Conservation (phyloP, 2,113 vertebrate genomes). For the Tetraodon nigroviridis region DNA sequence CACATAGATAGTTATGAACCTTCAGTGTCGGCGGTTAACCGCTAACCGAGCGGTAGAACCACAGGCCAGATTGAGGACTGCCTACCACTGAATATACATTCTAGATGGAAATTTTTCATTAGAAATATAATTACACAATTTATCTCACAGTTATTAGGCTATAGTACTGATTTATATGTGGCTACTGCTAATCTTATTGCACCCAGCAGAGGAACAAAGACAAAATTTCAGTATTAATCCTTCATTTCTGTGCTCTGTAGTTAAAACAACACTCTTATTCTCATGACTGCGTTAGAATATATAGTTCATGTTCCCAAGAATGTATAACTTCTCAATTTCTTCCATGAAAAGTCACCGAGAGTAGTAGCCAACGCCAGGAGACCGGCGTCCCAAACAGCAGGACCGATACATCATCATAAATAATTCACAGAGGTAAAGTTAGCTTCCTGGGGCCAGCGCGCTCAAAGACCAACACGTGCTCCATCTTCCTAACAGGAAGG, state of each 20-base stretch:
- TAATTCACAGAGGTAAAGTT: constrained; percentile 65
- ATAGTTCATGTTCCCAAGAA: constrained; percentile 5
- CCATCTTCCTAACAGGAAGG: constrained; percentile 63
- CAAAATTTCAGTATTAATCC: background rate
- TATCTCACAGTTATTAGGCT: too few relatives aligned
- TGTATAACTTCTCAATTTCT: constrained; percentile 35
- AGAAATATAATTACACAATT: too few relatives aligned
- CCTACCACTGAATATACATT: too few relatives aligned
- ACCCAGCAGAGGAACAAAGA: too few relatives aligned
- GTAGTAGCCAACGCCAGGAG: constrained; percentile 53
- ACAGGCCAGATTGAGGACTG: too few relatives aligned
- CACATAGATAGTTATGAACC: too few relatives aligned
- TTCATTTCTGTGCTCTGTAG: constrained; percentile 1
- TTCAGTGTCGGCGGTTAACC: too few relatives aligned
- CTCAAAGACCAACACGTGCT: constrained; percentile 61
- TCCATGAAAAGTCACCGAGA: constrained; percentile 57
- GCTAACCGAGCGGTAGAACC: too few relatives aligned
- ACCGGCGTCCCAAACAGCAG: constrained; percentile 47
- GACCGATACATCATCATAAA: constrained; percentile 70
- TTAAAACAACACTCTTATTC: constrained; percentile 27
- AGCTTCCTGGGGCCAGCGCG: constrained; percentile 50
- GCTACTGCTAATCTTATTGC: too few relatives aligned
- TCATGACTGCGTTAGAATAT: constrained; percentile 33
- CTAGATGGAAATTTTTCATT: too few relatives aligned
- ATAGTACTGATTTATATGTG: too few relatives aligned